These are phyloP conservation scores for Oxyteleia sp. DNA, from an alignment of 2,888 invertebrate species.

Conservation along the genomic window DNA sequence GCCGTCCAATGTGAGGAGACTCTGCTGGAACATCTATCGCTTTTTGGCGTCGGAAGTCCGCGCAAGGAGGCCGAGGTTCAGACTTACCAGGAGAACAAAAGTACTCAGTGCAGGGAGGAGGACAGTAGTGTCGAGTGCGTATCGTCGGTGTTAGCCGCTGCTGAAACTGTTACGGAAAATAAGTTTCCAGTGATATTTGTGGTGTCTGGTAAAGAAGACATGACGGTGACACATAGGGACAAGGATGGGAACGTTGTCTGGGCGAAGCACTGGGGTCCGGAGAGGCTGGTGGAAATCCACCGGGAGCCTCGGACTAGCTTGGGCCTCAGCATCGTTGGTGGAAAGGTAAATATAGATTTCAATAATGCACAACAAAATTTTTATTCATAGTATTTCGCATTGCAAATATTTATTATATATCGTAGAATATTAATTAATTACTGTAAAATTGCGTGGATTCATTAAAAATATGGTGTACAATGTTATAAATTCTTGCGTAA, in stretches of 20 bases:
- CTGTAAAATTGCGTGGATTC: too few relatives aligned
- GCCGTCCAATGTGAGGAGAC: conserved; percentile 79
- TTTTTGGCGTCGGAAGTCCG: conserved; percentile 26
- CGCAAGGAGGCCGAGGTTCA: conserved; percentile 70
- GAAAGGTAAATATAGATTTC: too few relatives aligned
- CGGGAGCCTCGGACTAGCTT: conserved; percentile 93
- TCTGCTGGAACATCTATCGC: conserved; percentile 38
- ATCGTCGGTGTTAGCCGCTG: background rate
- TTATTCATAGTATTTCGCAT: too few relatives aligned
- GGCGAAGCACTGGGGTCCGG: conserved; percentile 95
- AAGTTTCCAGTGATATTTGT: conserved; percentile 72
- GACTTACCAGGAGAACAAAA: conserved; percentile 78
- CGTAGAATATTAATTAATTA: too few relatives aligned
- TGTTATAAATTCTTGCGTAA: too few relatives aligned
- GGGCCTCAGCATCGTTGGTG: conserved; percentile 99
- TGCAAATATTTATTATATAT: too few relatives aligned
- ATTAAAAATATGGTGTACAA: too few relatives aligned
- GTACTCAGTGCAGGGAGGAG: conserved; percentile 79
- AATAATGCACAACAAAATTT: too few relatives aligned
- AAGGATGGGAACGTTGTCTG: conserved; percentile 88
- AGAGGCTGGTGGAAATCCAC: conserved; percentile 92
- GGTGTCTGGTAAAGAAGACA: conserved; percentile 77
- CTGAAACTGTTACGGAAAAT: conserved; percentile 40
- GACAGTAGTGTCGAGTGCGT: conserved; percentile 29
- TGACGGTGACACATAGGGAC: conserved; percentile 87